phyloP scores from a whole-genome alignment of 1,140 invertebrate genomes.

The Drosophila nasuta region DNA sequence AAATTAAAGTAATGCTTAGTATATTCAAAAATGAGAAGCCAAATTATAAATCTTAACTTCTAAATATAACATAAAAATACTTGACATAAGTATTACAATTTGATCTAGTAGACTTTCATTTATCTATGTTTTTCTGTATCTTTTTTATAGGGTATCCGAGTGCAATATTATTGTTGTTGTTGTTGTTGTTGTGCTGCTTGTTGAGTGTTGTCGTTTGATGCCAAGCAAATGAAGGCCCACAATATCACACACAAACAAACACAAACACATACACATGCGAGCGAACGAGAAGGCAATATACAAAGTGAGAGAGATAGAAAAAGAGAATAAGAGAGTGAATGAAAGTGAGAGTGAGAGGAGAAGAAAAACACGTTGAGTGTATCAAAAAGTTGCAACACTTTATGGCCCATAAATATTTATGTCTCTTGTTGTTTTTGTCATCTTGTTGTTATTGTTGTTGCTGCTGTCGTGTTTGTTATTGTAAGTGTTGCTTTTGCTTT shows the following conservation, averaged over 20 bases:
- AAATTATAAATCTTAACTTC: too few species aligned
- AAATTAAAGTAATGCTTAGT: too few species aligned
- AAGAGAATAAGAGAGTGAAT: too few species aligned
- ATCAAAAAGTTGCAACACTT: constrained; percentile 80
- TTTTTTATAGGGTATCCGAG: not conserved
- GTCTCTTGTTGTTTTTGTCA: constrained; percentile 38
- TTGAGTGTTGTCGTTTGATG: constrained; percentile 1
- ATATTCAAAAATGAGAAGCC: too few species aligned
- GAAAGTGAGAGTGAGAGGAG: not conserved
- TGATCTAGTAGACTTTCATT: too few species aligned
- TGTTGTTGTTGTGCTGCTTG: not conserved
- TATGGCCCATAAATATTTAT: constrained; percentile 82
- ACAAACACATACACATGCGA: constrained; percentile 1
- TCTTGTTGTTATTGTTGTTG: constrained; percentile 43
- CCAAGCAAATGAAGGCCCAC: constrained; percentile 6
- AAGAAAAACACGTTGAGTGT: constrained; percentile 54
- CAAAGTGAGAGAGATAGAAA: not conserved
- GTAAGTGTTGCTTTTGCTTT: constrained; percentile 40
- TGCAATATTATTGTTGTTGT: not conserved
- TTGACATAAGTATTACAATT: too few species aligned
- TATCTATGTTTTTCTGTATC: too few species aligned
- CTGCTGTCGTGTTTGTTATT: constrained; percentile 44
- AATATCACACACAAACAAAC: not conserved
- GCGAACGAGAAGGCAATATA: too few species aligned
- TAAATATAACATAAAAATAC: too few species aligned